Base-by-base conservation (phyloP, 92 coral and sea anemone genomes). In the Chrysogorgia sp. region DNA sequence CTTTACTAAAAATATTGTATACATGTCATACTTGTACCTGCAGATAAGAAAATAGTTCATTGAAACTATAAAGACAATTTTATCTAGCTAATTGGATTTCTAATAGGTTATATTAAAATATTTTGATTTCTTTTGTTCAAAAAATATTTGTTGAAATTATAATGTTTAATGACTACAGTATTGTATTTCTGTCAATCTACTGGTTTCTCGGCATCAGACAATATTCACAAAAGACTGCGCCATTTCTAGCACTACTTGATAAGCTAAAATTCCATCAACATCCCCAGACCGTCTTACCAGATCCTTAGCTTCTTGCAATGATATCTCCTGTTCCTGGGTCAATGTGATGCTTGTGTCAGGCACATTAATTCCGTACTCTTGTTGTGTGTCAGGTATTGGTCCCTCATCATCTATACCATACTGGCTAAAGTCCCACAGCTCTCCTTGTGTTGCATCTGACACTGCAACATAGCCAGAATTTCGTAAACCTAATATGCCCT, bases 321-420 rank as follows among this genome's bases (percentile, higher is more conserved):
- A 29, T 22, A 21, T 33, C 10, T 21, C 10, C 26, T 61, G 68
- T 26, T 19, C 40, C 14, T 61, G 34, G 26, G 15, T 61, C 10
- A 61, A 33, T 21, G 68, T 33, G 12, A 61, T 35, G 8, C 33
- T 22, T 25, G 68, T 61, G 21, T 61, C 68, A 61, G 68, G 68
- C 21, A 61, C 68, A 25, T 10, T 14, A 28, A 61, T 35, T 19
- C 10, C 35, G 29, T 61, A 22, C 8, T 61, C 68, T 22, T 61
- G 34, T 17, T 61, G 68, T 31, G 8, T 14, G 12, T 22, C 35
- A 22, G 21, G 40, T 35, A 61, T 2, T 31, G 29, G 21, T 61
- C 40, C 68, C 21, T 31, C 40, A 25, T 61, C 68, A 61, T 25
- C 68, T 19, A 13, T 61, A 35, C 68, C 68, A 61, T 26, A 61